Evolutionary conservation across 1,140 invertebrate species (phyloP).

Genomic region (Conus betulinus): DNA sequence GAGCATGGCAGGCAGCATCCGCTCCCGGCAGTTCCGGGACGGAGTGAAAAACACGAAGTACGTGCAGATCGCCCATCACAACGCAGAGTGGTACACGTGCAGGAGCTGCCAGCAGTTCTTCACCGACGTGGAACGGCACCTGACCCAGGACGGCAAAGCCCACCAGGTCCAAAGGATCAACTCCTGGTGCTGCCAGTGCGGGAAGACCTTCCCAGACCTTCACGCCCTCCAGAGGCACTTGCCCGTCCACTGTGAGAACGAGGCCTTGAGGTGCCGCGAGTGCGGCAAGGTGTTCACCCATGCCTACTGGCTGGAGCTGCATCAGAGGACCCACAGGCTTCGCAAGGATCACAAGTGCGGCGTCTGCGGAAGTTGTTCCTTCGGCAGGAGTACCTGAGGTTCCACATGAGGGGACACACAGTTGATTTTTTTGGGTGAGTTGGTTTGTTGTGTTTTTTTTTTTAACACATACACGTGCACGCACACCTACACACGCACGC

Average conservation of each 20-base stretch:
- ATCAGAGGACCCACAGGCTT: not conserved
- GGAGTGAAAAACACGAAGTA: not conserved
- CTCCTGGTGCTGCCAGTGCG: constrained; percentile 1
- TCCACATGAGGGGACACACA: constrained; percentile 34
- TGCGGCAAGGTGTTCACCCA: constrained; percentile 29
- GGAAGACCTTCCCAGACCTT: not conserved
- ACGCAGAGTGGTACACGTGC: constrained; percentile 12
- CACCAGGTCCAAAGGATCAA: not conserved
- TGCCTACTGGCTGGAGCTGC: not conserved
- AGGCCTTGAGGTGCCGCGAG: not conserved
- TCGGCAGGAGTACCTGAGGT: not conserved
- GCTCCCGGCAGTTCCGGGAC: not conserved
- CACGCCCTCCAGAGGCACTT: not conserved
- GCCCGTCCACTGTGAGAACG: not conserved
- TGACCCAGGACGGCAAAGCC: not conserved
- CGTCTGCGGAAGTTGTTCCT: constrained; percentile 2
- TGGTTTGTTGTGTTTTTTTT: not conserved
- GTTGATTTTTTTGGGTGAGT: not conserved
- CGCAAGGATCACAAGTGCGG: constrained; percentile 3
- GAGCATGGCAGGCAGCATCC: not conserved
- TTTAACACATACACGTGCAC: too few relatives aligned
- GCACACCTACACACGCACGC: too few relatives aligned
- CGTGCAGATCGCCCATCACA: not conserved
- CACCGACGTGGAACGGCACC: not conserved
- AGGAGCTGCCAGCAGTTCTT: constrained; percentile 22